phyloP scores from a whole-genome alignment of 1,140 invertebrate species.

The Tetragnatha versicolor region DNA sequence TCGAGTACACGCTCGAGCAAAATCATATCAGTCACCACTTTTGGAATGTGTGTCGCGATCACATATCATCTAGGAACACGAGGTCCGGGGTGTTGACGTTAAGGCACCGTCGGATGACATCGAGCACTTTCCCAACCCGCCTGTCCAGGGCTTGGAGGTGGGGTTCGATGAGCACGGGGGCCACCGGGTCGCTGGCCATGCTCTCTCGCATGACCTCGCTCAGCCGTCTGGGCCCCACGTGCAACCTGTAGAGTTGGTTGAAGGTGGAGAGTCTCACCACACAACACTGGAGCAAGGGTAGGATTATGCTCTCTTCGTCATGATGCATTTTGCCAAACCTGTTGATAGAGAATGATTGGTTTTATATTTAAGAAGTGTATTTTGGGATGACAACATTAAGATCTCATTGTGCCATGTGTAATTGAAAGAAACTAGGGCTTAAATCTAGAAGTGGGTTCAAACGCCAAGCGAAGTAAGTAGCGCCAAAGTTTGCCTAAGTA shows the following conservation, averaged over 20 bases:
- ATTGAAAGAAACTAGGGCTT: no score
- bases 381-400: no score
- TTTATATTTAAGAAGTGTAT: no score
- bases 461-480: no score
- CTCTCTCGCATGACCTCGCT: constrained; percentile 79
- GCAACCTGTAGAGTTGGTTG: constrained; percentile 78
- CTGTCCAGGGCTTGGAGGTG: constrained; percentile 87
- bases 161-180: constrained; percentile 87
- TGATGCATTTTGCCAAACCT: constrained; percentile 87
- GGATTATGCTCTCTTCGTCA: constrained; percentile 92
- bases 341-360: constrained; percentile 32
- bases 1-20: no score
- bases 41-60: background rate
- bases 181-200: constrained; percentile 79
- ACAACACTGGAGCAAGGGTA: constrained; percentile 92
- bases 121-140: constrained; percentile 73
- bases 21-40: no score
- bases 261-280: constrained; percentile 81
- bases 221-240: constrained; percentile 79
- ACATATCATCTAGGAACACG: constrained; percentile 56
- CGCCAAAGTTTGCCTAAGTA: no score
- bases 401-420: no score
- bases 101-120: constrained; percentile 62
- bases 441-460: no score
- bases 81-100: constrained; percentile 29